phyloP scores from a whole-genome alignment of 2,888 invertebrate species.

The Drosophila recens region DNA sequence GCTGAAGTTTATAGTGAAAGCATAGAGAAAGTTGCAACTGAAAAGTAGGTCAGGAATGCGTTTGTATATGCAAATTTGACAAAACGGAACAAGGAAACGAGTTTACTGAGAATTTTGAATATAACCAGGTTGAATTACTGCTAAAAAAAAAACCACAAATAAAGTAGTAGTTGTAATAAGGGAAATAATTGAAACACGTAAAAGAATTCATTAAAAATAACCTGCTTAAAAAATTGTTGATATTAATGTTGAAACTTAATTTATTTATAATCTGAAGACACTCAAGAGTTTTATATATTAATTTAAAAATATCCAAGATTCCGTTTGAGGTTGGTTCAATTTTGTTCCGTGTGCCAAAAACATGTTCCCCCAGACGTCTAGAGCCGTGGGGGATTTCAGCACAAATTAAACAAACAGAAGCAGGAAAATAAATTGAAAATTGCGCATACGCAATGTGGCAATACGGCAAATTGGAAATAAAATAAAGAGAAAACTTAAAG shows the following conservation, averaged over 20 bases:
- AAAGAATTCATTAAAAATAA: not conserved
- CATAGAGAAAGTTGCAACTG: not conserved
- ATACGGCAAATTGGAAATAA: not conserved
- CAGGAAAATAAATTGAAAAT: slow-evolving; percentile 38
- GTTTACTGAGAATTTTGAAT: not conserved
- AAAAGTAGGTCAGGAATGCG: not conserved
- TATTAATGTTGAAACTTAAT: not conserved
- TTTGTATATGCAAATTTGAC: not conserved
- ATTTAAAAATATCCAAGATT: slow-evolving; percentile 6
- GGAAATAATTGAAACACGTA: not conserved
- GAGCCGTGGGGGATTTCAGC: slow-evolving; percentile 44
- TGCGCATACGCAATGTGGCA: slow-evolving; percentile 51
- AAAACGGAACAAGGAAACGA: not conserved
- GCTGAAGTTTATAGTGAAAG: slow-evolving; percentile 4
- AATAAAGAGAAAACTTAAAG: slow-evolving; percentile 32
- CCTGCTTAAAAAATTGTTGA: not conserved
- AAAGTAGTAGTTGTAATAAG: not conserved
- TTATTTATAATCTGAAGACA: slow-evolving; percentile 2
- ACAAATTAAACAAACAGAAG: slow-evolving; percentile 36
- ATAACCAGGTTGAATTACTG: not conserved
- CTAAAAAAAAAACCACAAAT: not conserved
- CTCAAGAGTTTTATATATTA: not conserved
- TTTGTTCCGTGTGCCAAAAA: slow-evolving; percentile 15
- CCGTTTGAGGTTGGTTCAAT: slow-evolving; percentile 3
- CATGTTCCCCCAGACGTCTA: slow-evolving; percentile 56